Base-by-base conservation (phyloP, 2,888 invertebrate genomes). In the Aspidapion aeneum region DNA sequence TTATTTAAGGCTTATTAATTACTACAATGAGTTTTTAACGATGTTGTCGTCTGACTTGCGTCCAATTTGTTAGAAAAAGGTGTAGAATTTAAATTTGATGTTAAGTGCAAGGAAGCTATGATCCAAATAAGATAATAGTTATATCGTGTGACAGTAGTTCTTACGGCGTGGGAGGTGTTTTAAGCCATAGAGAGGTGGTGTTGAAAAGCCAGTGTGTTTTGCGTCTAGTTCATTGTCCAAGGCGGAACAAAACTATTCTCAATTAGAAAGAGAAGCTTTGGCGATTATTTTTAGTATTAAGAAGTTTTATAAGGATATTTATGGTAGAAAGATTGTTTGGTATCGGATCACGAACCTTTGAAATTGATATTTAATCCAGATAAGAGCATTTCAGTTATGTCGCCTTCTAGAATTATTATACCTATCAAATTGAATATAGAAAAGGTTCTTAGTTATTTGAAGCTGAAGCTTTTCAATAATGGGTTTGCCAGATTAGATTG, bases 371-470 rank as follows among this genome's bases (percentile, higher is more conserved):
- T 35, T 12, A 35, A 35, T 12, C 35, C 12, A 12, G 56, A 57
- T 21, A 63, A 58, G 9, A 63, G 21, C 50, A 63, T 66, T 21
- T 58, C 62, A 5, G 50, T 58, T 3, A 62, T 58, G 65, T 58
- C 63, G 1, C 63, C 66, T 5, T 59, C 63, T 18, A 65, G 66
- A 60, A 58, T 65, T 52, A 18, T 57, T 65, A 65, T 54, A 21
- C 63, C 57, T 65, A 60, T 54, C 7, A 60, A 16, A 58, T 58
- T 50, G 48, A 58, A 18, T 58, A 58, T 49, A 58, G 50, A n/a
- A 58, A 58, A 50, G 50, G 58, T 12, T 50, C 50, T n/a, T 21
- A 51, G 18, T 50, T 63, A 35, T 12, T 35, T 35, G 35, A 35
- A 35, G 35, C 35, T 3, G 35, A 35, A n/a, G n/a, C n/a, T n/a